phyloP scores from a whole-genome alignment of 2,888 invertebrate genomes.

The Tortricodes alternella region DNA sequence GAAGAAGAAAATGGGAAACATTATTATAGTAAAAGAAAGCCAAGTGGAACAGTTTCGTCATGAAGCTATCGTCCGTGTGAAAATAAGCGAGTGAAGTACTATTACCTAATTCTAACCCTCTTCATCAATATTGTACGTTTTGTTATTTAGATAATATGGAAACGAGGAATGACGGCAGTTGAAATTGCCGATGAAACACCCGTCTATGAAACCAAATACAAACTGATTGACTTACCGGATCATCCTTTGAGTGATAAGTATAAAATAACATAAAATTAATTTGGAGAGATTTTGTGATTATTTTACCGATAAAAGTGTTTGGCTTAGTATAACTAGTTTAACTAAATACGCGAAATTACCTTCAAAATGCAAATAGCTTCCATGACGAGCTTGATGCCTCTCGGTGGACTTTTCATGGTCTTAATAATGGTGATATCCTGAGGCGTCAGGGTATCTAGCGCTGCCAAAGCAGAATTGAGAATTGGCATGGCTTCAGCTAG shows the following conservation, averaged over 20 bases:
- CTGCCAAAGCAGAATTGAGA: conserved; percentile 91
- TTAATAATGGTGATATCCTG: conserved; percentile 96
- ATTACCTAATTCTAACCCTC: too few species aligned
- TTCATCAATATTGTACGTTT: too few species aligned
- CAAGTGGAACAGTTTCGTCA: too few species aligned
- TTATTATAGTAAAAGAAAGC: too few species aligned
- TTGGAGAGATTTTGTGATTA: background rate
- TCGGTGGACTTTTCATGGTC: conserved; percentile 98
- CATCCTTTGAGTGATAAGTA: conserved; percentile 15
- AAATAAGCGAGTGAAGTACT: too few species aligned
- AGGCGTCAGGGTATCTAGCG: conserved; percentile 94
- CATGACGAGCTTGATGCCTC: conserved; percentile 95
- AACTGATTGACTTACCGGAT: conserved; percentile 20
- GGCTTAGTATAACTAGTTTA: background rate
- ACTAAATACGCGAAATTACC: conserved; percentile 75
- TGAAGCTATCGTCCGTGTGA: too few species aligned
- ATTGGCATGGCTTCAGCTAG: conserved; percentile 96
- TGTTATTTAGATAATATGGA: too few species aligned
- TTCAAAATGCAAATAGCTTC: conserved; percentile 97
- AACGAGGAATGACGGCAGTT: too few species aligned
- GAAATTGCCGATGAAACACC: too few species aligned
- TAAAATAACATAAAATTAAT: background rate
- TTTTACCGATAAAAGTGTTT: background rate
- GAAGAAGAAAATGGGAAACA: too few species aligned
- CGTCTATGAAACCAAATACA: background rate